Base-by-base conservation (phyloP, 1,140 invertebrate genomes). In the Acromyrmex echinatior region DNA sequence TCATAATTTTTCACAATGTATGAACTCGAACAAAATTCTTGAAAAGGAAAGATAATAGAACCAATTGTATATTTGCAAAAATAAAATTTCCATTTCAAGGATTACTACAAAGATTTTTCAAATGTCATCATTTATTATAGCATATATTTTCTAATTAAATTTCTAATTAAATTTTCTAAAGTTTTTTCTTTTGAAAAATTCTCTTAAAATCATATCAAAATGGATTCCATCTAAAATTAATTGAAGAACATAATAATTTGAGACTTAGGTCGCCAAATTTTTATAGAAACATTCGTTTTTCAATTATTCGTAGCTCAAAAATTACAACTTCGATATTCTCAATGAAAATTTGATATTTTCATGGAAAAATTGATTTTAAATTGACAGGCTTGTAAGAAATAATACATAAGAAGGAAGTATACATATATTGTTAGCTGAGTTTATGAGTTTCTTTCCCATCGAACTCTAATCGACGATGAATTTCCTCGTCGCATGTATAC, bases 401-500 rank as follows among this genome's bases (percentile, higher is more conserved):
- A 51, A 18, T 25, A 5, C 4, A 70, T 14, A 39, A 70, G 21
- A 70, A 65, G n/a, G 2, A 65, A 25, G 21, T 21, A 31, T 65
- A 49, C 0, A 28, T 58, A 58, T 66, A 58, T 28, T 60, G 31
- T 31, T 25, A 18, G 25, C 25, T 49, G 31, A 51, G 51, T n/a
- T 45, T 16, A 45, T 5, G 31, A 79, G 49, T n/a, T 35, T 58
- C 49, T 71, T 39, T n/a, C 35, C 39, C 31, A 35, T 39, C 9
- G 14, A 4, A 58, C 9, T 16, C 5, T 35, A 56, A 25, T 14
- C 39, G 31, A 2, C 62, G 49, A 14, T 21, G 77, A 14, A 18
- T 10, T 81, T 81, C 78, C 31, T 53, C 63, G 7, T 80, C 14
- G 78, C 63, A 49, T 79, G 77, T 18, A n/a, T 45, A 53, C 25